A percentile compares a stretch with the other conserved stretches of the same genome.
Conservation (phyloP, 2,113 vertebrate species). For the Paramisgurnus dabryanus region DNA sequence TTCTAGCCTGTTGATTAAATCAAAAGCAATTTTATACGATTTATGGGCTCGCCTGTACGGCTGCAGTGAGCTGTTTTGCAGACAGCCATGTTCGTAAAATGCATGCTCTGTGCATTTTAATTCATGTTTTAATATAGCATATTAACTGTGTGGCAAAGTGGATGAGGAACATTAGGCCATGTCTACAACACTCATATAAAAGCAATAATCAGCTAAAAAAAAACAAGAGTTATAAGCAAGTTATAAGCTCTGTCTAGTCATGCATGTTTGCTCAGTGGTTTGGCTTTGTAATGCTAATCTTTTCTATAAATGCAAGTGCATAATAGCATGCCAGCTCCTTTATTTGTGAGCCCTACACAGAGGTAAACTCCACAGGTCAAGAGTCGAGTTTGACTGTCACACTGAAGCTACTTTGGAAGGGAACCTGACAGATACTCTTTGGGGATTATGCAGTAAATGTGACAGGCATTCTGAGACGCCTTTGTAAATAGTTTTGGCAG, state of each 20-base stretch:
- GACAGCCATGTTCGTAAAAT: conserved; percentile 34
- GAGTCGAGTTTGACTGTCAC: conserved; percentile 50
- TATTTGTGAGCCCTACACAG: conserved; percentile 1
- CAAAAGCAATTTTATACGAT: conserved; percentile 54
- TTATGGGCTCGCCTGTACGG: background rate
- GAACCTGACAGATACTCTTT: conserved; percentile 41
- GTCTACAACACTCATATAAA: conserved; percentile 17
- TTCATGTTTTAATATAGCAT: conserved; percentile 33
- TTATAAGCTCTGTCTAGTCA: conserved; percentile 28
- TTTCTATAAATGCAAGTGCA: conserved; percentile 20
- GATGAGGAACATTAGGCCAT: background rate
- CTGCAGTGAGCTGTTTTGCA: conserved; percentile 33
- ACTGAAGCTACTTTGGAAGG: conserved; percentile 34
- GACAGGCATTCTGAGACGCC: conserved; percentile 49
- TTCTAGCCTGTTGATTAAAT: conserved; percentile 58
- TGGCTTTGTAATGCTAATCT: conserved; percentile 31
- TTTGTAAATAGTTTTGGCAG: conserved; percentile 47
- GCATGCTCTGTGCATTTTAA: conserved; percentile 27
- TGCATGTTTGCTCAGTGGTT: conserved; percentile 4
- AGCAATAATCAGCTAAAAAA: conserved; percentile 72
- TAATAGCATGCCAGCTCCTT: conserved; percentile 38
- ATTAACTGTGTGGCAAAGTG: conserved; percentile 39
- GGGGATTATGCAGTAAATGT: conserved; percentile 45
- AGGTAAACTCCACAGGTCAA: conserved; percentile 40
- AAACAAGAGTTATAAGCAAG: conserved; percentile 60